These are phyloP conservation scores for Mustela lutreola DNA, from an alignment of 2,113 vertebrate species.

Conservation along the genomic window DNA sequence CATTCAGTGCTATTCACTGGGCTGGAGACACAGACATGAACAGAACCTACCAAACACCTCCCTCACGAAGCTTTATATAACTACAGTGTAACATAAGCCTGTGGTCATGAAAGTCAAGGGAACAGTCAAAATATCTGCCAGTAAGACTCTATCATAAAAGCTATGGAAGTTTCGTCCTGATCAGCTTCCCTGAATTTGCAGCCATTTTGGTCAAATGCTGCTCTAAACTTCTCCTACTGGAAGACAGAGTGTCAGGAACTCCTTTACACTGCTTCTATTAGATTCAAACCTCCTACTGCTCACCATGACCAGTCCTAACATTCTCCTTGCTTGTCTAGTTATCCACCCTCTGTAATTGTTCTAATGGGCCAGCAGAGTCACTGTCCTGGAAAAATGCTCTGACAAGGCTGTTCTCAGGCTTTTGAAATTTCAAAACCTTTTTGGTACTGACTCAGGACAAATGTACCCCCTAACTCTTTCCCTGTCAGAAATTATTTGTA, in stretches of 20 bases:
- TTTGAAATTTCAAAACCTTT: neutral
- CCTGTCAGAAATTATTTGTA: neutral
- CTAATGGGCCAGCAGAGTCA: neutral
- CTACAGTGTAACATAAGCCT: neutral
- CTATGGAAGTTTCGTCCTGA: neutral
- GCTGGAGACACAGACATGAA: neutral
- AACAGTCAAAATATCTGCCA: neutral
- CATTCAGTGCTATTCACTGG: neutral
- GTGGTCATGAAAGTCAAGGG: neutral
- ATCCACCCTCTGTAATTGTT: neutral
- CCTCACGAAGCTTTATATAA: neutral
- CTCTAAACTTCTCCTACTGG: neutral
- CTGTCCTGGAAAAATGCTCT: neutral
- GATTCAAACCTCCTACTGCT: neutral
- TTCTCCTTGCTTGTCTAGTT: neutral
- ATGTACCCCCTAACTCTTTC: neutral
- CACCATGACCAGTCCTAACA: too few species aligned
- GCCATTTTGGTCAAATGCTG: neutral
- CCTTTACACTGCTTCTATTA: accelerated
- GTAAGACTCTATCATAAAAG: neutral
- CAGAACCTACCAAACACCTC: neutral
- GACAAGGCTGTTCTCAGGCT: neutral
- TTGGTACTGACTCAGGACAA: neutral
- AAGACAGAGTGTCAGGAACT: neutral
- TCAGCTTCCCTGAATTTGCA: neutral